Evolutionary conservation across 1,140 invertebrate genomes (phyloP), one percentile per base, ranked within the genome.

Genomic region (Drosophila ironensis): DNA sequence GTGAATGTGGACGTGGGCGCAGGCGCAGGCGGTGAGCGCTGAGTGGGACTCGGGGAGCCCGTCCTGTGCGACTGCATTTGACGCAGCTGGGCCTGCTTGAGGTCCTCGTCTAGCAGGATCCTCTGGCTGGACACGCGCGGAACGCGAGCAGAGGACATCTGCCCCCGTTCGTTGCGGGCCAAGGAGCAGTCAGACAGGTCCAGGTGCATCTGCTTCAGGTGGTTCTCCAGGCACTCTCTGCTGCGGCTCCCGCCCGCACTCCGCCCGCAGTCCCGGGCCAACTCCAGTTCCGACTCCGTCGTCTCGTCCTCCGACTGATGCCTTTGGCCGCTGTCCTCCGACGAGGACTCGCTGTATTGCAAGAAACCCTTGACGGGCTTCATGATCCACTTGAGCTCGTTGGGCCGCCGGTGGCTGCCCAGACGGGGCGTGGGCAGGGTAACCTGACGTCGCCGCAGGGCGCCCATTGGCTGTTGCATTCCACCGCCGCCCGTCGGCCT

Each of bases 301-400:
- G 11, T 1, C 7, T 9, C 8, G 8, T 45, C 2, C 3, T 14
- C 12, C 9, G 3, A n/a, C 0, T 16, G 11, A 7, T 8, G n/a
- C 14, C 5, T 9, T 19, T 27, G 9, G 19, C 2, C 0, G 40
- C 2, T 14, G n/a, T 40, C 16, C 3, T 73, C 70, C 9, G 61
- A 72, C 1, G 75, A 80, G 11, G 77, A 68, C 11, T 72, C 45
- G 19, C 77, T 81, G 41, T 41, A 24, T 1, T 67, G 78, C 1
- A 47, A 12, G 4, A 81, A 81, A 4, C 16, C 59, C 9, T 28
- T 28, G 0, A 51, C 41, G 0, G 77, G 77, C 40, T 28, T 30
- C 28, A 81, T 71, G 12, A 81, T 44, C 78, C 78, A 81, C 37
- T 84, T 68, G 6, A 56, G 11, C 24, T 38, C 37, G 1, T 22